These are phyloP conservation scores for Labeo catla DNA, from an alignment of 2,113 vertebrate genomes.

Conservation along the genomic window DNA sequence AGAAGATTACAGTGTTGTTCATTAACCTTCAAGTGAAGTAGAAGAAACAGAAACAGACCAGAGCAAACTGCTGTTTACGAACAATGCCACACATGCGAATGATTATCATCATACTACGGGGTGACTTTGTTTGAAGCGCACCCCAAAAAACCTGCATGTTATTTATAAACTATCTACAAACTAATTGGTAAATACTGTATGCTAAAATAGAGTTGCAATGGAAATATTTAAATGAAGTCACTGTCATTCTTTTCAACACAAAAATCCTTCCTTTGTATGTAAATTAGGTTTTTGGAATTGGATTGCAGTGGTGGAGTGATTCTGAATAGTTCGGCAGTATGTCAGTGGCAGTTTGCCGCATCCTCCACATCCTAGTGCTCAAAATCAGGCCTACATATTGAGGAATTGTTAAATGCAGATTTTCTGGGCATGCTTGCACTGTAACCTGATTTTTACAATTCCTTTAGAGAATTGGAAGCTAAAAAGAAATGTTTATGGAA, in stretches of 20 bases:
- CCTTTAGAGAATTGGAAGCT: background rate
- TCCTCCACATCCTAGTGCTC: background rate
- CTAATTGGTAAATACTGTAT: background rate
- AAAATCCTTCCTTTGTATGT: background rate
- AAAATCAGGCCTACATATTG: background rate
- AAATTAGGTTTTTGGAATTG: background rate
- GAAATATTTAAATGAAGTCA: background rate
- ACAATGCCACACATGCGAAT: background rate
- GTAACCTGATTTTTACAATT: background rate
- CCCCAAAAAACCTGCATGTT: background rate
- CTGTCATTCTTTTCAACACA: background rate
- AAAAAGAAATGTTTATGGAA: background rate
- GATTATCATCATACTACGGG: background rate
- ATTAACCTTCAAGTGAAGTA: constrained; percentile 37
- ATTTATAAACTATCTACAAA: background rate
- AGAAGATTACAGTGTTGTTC: constrained; percentile 11
- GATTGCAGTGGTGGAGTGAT: background rate
- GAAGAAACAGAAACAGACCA: background rate
- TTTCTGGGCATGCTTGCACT: background rate
- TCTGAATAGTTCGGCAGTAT: background rate
- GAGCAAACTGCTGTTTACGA: background rate
- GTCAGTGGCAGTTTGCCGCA: background rate
- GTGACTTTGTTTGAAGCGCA: background rate
- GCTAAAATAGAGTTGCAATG: background rate
- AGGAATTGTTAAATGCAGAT: background rate